Conservation (phyloP, 2,888 invertebrate genomes). For the Ramazzottius varieornatus region DNA sequence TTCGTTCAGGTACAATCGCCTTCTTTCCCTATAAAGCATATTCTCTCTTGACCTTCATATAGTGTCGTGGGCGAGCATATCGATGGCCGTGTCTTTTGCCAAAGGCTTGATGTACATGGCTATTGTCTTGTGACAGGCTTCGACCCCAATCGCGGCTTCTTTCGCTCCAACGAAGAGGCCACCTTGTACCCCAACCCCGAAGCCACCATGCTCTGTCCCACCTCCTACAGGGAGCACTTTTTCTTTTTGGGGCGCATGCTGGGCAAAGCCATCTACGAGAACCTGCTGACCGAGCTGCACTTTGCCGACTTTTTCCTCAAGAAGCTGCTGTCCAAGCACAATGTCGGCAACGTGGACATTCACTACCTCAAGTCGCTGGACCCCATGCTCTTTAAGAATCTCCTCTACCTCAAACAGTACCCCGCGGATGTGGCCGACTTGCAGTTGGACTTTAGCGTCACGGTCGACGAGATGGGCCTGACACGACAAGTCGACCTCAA, state of each 20-base stretch:
- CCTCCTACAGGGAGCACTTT: constrained; percentile 64
- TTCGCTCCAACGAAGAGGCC: constrained; percentile 60
- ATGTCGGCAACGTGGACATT: constrained; percentile 41
- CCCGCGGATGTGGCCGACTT: constrained; percentile 54
- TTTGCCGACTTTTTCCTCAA: constrained; percentile 84
- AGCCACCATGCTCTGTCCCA: constrained; percentile 46
- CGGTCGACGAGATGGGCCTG: constrained; percentile 65
- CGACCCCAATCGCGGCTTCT: constrained; percentile 84
- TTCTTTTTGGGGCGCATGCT: constrained; percentile 76
- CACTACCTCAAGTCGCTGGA: constrained; percentile 80
- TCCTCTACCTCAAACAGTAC: constrained; percentile 60
- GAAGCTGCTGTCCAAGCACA: constrained; percentile 48
- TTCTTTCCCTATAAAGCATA: no score
- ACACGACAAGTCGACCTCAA: constrained; percentile 56
- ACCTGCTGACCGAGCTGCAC: constrained; percentile 70
- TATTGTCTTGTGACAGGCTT: no score
- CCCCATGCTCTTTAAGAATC: constrained; percentile 54
- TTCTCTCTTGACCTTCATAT: no score
- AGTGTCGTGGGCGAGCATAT: no score
- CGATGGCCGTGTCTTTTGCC: no score
- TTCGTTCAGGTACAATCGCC: no score
- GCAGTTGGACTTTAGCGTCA: constrained; percentile 66
- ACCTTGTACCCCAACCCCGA: constrained; percentile 86
- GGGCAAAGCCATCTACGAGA: constrained; percentile 84
- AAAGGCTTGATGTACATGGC: no score